Base-by-base conservation (phyloP, 35 echinoderm and acorn worm genomes). In the Holothuria glaberrima region DNA sequence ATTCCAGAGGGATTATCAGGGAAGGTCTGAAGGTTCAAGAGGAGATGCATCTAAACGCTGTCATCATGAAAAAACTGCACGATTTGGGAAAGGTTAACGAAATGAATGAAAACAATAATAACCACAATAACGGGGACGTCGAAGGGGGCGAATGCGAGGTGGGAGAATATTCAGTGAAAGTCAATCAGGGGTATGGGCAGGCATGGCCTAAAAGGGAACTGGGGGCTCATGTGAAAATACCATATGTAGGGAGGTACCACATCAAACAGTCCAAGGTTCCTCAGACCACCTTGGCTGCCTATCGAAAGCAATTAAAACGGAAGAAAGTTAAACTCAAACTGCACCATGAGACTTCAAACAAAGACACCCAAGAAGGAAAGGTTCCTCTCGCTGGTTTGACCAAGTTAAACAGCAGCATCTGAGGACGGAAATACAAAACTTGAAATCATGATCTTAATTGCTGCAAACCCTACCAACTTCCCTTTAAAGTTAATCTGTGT, bases 191-290 rank as follows among this genome's bases (percentile, higher is more conserved):
- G 26, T 63, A 66, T 45, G 83, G 83, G 33, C 57, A 30, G 59
- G 33, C 83, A 10, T 86, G 83, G 83, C 83, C 83, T 19, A 86
- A 86, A 66, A 86, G 58, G 62, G 83, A 86, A 68, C 6, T 63
- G 19, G 83, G 58, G 63, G 35, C 30, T 19, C 83, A 63, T 22
- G 30, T 68, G 0, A 86, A 66, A 45, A 86, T 86, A 29, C 83
- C 83, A 9, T 30, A 63, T 32, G 62, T 86, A 34, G 83, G 83
- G 6, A 63, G 33, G 59, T 86, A 86, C 10, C 30, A 35, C 2
- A 68, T 86, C 26, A 86, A 68, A 67, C 58, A 68, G 27, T 28
- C 19, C 14, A 63, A 61, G 36, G 59, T 36, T 16, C 83, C 83
- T 6, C 32, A 67, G 29, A 86, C 25, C 29, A 46, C 83, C 0